Evolutionary conservation across 2,797 vertebrate genomes (phyloP).

Genomic region (Selene dorsalis): DNA sequence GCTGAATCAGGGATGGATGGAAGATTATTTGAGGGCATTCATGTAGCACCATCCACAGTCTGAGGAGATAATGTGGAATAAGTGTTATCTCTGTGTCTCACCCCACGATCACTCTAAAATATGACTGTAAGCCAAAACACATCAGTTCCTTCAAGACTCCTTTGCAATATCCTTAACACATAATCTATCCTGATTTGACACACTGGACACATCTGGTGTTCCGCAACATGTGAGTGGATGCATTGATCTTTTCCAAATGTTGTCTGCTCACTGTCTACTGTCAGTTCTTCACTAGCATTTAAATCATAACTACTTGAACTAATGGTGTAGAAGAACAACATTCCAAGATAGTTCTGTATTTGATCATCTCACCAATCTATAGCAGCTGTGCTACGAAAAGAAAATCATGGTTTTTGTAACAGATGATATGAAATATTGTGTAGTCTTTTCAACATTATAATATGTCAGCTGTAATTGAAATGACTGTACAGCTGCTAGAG

Average conservation of each 20-base stretch:
- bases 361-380: background rate
- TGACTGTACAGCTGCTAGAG: background rate
- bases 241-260: slow-evolving; percentile 41
- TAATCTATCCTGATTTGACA: background rate
- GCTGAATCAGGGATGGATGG: slow-evolving; percentile 35
- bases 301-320: background rate
- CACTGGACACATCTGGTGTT: background rate
- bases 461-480: background rate
- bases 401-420: background rate
- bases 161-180: background rate
- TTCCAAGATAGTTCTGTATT: background rate
- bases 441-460: background rate
- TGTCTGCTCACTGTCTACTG: background rate
- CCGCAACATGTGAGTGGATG: background rate
- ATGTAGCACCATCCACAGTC: background rate
- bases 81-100: background rate
- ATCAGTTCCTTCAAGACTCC: background rate
- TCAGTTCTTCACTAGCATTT: background rate
- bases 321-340: background rate
- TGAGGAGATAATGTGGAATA: background rate
- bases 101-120: background rate
- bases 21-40: slow-evolving; percentile 30
- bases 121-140: background rate
- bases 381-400: background rate
- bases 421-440: background rate